A percentile compares a stretch with the other conserved stretches of the same genome.
phyloP scores from a whole-genome alignment of 1,140 invertebrate species.

The Danaus plexippus region DNA sequence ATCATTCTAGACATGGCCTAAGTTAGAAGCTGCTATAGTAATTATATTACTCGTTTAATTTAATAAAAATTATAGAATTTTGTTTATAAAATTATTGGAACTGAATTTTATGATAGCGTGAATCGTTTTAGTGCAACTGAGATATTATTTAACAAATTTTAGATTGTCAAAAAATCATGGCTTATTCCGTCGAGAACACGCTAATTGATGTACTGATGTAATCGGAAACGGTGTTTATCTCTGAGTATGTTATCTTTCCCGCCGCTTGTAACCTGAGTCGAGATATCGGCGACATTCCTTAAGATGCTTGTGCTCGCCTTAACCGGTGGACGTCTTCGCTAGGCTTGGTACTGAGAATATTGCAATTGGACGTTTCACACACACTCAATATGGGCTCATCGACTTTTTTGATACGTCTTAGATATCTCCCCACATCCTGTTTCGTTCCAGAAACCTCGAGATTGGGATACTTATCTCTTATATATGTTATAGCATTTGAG shows the following conservation, averaged over 20 bases:
- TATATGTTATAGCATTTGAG: constrained; percentile 31
- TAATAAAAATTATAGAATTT: too few relatives aligned
- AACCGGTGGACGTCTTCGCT: constrained; percentile 50
- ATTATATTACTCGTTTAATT: too few relatives aligned
- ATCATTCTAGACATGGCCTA: constrained; percentile 39
- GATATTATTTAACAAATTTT: too few relatives aligned
- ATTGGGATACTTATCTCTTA: constrained; percentile 19
- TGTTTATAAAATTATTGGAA: too few relatives aligned
- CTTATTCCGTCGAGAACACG: too few relatives aligned
- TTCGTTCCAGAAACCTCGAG: background rate
- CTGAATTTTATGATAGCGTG: too few relatives aligned
- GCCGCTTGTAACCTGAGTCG: constrained; percentile 27
- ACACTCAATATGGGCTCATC: constrained; percentile 39
- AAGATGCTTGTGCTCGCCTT: constrained; percentile 56
- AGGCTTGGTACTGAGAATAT: constrained; percentile 49
- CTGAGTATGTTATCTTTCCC: too few relatives aligned
- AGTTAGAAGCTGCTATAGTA: constrained; percentile 22
- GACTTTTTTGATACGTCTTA: constrained; percentile 42
- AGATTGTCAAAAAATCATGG: background rate
- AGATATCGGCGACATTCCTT: constrained; percentile 45
- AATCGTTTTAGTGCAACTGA: too few relatives aligned
- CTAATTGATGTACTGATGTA: too few relatives aligned
- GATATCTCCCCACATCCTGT: constrained; percentile 20
- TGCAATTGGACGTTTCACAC: constrained; percentile 49
- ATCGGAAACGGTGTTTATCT: too few relatives aligned